phyloP scores from a whole-genome alignment of 1,140 invertebrate species.

The Ostrea edulis region DNA sequence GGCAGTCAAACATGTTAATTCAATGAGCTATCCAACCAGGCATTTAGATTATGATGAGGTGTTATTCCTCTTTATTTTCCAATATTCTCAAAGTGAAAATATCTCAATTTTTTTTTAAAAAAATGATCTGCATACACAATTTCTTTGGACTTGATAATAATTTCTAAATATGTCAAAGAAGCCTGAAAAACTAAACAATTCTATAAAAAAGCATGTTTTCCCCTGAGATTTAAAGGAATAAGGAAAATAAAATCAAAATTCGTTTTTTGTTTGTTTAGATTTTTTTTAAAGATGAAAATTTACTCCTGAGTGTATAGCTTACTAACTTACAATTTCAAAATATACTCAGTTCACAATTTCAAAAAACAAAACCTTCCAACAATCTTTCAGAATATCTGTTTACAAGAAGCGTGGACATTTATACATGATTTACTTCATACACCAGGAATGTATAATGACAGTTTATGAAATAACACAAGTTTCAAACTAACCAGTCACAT shows the following conservation, averaged over 20 bases:
- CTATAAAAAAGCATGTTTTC: not conserved
- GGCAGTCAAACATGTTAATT: no score
- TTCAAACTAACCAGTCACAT: slow-evolving; percentile 8
- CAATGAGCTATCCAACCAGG: no score
- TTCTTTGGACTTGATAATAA: not conserved
- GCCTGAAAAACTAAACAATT: not conserved
- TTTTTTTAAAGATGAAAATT: not conserved
- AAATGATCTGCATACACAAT: not conserved
- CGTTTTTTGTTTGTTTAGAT: not conserved
- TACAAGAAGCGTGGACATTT: not conserved
- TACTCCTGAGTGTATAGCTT: not conserved
- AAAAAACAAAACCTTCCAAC: not conserved
- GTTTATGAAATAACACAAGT: not conserved
- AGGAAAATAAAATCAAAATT: not conserved
- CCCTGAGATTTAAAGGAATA: slow-evolving; percentile 28
- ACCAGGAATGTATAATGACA: not conserved
- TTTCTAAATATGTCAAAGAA: not conserved
- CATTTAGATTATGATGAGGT: no score
- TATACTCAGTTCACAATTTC: no score
- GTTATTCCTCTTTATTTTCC: no score
- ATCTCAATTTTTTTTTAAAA: no score
- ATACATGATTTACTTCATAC: not conserved
- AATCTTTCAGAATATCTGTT: not conserved
- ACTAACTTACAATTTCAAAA: not conserved
- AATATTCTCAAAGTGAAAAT: no score